Evolutionary conservation across 1,140 invertebrate species (phyloP).

Genomic region (Philotrypesis tridentata): DNA sequence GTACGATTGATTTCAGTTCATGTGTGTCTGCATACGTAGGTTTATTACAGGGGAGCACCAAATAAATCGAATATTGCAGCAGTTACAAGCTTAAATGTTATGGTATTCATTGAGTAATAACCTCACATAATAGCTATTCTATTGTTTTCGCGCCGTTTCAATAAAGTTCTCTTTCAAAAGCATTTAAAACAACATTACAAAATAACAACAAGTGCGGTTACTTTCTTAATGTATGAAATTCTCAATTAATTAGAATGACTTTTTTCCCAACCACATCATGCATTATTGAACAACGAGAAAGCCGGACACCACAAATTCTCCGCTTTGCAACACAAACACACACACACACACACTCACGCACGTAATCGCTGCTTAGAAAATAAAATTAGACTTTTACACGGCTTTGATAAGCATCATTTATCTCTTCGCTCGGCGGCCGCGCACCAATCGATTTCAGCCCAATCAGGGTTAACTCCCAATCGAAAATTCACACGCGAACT

Average conservation of each 20-base stretch:
- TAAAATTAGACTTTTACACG: slow-evolving; percentile 32
- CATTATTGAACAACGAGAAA: neutral
- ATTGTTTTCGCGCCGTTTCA: too few species aligned
- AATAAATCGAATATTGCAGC: too few species aligned
- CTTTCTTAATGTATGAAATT: neutral
- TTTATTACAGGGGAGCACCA: too few species aligned
- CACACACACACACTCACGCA: too few species aligned
- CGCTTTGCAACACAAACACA: too few species aligned
- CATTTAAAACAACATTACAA: neutral
- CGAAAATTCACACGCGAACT: neutral
- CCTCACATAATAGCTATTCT: too few species aligned
- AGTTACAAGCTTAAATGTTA: too few species aligned
- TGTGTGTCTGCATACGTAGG: too few species aligned
- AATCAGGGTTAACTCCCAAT: slow-evolving; percentile 35
- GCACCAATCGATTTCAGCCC: slow-evolving; percentile 20
- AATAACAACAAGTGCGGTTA: neutral
- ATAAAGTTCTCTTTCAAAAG: neutral
- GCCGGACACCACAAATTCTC: neutral
- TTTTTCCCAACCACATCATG: neutral
- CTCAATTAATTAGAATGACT: neutral
- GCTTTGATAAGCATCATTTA: slow-evolving; percentile 37
- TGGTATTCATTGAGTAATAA: too few species aligned
- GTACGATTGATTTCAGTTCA: too few species aligned
- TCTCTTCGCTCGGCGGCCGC: neutral
- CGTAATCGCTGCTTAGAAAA: slow-evolving; percentile 13